A percentile compares a stretch with the other conserved stretches of the same genome.
These are phyloP conservation scores for Tipula unca DNA, from an alignment of 2,888 invertebrate genomes.

Conservation along the genomic window DNA sequence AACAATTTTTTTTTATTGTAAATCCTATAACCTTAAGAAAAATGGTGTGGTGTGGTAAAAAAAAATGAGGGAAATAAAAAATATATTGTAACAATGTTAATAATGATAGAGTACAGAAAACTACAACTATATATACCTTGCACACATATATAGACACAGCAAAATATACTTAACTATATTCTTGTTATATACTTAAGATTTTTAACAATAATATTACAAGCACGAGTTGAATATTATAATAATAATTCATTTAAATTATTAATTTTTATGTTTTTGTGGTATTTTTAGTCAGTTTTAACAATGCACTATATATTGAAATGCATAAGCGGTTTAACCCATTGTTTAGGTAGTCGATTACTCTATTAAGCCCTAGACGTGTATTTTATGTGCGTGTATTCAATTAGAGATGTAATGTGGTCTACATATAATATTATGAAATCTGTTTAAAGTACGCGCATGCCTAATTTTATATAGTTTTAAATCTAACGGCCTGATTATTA, in stretches of 20 bases:
- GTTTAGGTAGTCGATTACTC: neutral
- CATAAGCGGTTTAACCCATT: neutral
- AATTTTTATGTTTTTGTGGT: neutral
- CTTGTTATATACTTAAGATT: neutral
- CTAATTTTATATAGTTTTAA: no score
- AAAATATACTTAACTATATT: neutral
- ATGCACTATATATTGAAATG: neutral
- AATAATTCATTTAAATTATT: neutral
- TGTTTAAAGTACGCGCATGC: no score
- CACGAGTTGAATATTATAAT: neutral
- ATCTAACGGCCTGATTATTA: no score
- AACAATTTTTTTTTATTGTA: neutral
- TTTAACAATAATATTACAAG: neutral
- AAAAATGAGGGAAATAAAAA: neutral
- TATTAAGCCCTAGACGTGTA: no score
- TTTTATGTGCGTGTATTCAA: no score
- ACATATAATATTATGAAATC: no score
- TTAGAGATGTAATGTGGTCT: no score
- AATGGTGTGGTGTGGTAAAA: neutral
- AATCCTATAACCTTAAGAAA: neutral
- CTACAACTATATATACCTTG: neutral
- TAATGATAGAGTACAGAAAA: neutral
- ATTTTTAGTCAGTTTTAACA: neutral
- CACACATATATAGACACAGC: neutral
- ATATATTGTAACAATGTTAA: neutral